Conservation (phyloP, 2,888 invertebrate genomes). For the Oxytorus armatus region DNA sequence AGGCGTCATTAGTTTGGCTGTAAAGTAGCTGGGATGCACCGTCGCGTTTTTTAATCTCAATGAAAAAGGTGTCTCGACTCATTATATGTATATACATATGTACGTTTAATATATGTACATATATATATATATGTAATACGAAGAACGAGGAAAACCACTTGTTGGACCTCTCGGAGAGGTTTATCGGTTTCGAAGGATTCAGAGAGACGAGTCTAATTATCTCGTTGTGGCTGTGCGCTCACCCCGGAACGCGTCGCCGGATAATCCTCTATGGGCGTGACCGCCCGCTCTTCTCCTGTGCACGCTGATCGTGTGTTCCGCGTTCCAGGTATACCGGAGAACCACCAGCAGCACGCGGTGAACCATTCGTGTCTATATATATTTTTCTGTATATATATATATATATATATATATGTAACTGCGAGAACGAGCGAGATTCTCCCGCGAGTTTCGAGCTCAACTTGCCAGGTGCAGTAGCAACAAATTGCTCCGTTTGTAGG, state of each 20-base stretch:
- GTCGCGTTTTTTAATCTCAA: conserved; percentile 6
- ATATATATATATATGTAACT: conserved; percentile 7
- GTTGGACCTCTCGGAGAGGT: conserved; percentile 8
- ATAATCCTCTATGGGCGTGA: conserved; percentile 68
- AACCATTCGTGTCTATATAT: conserved; percentile 24
- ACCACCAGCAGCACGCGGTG: conserved; percentile 38
- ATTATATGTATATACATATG: not conserved
- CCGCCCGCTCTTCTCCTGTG: conserved; percentile 45
- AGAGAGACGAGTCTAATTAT: conserved; percentile 72
- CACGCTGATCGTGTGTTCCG: conserved; percentile 72
- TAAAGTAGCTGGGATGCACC: conserved; percentile 3
- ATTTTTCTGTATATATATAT: conserved; percentile 3
- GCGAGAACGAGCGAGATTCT: conserved; percentile 47
- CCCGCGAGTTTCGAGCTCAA: conserved; percentile 65
- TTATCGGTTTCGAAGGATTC: conserved; percentile 60
- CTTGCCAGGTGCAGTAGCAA: conserved; percentile 75
- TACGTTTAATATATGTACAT: not conserved
- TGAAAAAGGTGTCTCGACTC: conserved; percentile 29
- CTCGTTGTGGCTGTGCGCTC: conserved; percentile 64
- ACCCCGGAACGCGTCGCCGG: conserved; percentile 65
- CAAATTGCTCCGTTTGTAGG: conserved; percentile 76
- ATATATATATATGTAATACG: not conserved
- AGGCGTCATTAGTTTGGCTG: conserved; percentile 29
- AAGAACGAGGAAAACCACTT: conserved; percentile 20
- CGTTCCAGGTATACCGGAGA: conserved; percentile 73